Percentiles rank a stretch among this genome's conserved stretches.
Conservation (phyloP, 2,113 vertebrate genomes). For the Nerophis lumbriciformis region DNA sequence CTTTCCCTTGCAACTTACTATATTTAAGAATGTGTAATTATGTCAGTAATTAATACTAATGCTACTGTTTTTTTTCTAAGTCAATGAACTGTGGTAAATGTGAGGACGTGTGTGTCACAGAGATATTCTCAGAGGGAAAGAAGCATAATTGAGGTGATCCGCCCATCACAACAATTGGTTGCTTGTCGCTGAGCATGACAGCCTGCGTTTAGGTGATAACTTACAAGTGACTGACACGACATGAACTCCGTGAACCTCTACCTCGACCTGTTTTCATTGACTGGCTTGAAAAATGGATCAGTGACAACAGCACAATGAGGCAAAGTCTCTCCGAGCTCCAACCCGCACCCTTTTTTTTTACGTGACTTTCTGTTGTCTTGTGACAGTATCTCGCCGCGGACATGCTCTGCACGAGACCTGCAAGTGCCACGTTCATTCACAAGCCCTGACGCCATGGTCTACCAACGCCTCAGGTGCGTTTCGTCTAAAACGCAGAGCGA, state of each 20-base stretch:
- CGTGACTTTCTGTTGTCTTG: slow-evolving; percentile 28
- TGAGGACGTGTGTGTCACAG: no score
- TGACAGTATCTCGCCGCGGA: slow-evolving; percentile 58
- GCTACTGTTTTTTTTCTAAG: no score
- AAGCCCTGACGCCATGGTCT: slow-evolving; percentile 23
- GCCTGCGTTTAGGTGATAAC: no score
- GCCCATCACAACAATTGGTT: background rate
- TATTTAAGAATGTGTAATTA: no score
- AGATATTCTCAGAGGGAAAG: no score
- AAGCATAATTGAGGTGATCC: no score
- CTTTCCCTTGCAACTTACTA: no score
- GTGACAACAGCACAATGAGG: slow-evolving; percentile 21
- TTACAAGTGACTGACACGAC: background rate
- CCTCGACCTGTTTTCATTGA: background rate
- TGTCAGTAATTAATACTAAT: no score
- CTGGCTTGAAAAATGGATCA: slow-evolving; percentile 10
- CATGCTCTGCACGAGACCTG: slow-evolving; percentile 8
- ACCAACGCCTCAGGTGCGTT: slow-evolving; percentile 37
- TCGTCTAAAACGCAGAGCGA: slow-evolving; percentile 38
- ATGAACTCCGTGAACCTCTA: background rate
- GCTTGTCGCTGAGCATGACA: background rate
- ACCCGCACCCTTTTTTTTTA: slow-evolving; percentile 55
- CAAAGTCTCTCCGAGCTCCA: slow-evolving; percentile 23
- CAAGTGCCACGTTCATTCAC: slow-evolving; percentile 23
- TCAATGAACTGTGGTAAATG: no score